phyloP scores from a whole-genome alignment of 2,797 vertebrate genomes.

The Diplodus sargus region DNA sequence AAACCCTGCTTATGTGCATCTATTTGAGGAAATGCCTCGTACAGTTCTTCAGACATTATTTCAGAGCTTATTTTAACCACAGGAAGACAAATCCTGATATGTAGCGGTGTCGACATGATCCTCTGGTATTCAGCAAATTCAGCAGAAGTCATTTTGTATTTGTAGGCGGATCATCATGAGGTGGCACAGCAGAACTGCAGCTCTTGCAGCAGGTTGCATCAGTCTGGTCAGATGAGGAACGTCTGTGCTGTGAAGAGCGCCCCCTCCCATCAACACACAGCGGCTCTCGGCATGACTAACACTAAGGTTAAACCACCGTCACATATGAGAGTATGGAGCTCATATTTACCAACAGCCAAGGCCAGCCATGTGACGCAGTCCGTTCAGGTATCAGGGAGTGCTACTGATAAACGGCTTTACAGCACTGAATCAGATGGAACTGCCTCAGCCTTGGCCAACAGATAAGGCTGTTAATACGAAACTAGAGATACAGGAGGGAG shows the following conservation, averaged over 20 bases:
- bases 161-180: slow-evolving; percentile 10
- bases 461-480: slow-evolving; percentile 77
- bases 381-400: slow-evolving; percentile 54
- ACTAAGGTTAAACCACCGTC: slow-evolving; percentile 45
- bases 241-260: slow-evolving; percentile 16
- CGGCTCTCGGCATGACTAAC: neutral
- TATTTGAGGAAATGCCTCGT: neutral
- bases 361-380: slow-evolving; percentile 48
- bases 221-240: slow-evolving; percentile 49
- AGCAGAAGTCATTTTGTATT: slow-evolving; percentile 46
- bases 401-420: slow-evolving; percentile 65
- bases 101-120: neutral
- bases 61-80: neutral
- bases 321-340: slow-evolving; percentile 44
- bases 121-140: slow-evolving; percentile 26
- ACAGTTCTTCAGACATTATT: neutral
- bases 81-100: slow-evolving; percentile 1
- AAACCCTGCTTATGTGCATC: neutral
- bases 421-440: slow-evolving; percentile 40
- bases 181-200: slow-evolving; percentile 39
- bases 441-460: slow-evolving; percentile 54
- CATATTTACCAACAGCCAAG: slow-evolving; percentile 71
- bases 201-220: slow-evolving; percentile 81
- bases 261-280: slow-evolving; percentile 3
- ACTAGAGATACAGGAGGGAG: slow-evolving; percentile 37